These are phyloP conservation scores for Cataglyphis cursor DNA, from an alignment of 2,888 invertebrate genomes.

Conservation along the genomic window DNA sequence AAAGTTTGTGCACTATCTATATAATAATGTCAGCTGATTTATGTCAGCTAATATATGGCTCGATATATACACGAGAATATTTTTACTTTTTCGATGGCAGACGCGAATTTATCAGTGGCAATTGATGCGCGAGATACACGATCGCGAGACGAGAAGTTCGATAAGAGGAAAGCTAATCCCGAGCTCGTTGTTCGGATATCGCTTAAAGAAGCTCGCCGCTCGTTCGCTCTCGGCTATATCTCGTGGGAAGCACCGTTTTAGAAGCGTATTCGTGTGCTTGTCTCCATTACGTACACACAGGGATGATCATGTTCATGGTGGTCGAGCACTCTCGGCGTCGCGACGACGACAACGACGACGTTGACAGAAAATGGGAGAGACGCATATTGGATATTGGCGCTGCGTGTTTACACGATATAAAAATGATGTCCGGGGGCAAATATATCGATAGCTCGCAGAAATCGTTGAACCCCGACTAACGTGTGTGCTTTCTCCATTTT, in stretches of 20 bases:
- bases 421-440: neutral
- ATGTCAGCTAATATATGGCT: neutral
- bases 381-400: constrained; percentile 38
- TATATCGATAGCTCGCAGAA: constrained; percentile 16
- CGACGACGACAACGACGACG: constrained; percentile 63
- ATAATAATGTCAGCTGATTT: neutral
- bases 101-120: constrained; percentile 37
- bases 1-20: neutral
- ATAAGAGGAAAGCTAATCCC: constrained; percentile 70
- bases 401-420: constrained; percentile 60
- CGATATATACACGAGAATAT: neutral
- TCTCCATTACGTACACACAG: constrained; percentile 23
- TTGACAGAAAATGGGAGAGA: constrained; percentile 57
- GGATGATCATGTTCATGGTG: constrained; percentile 52
- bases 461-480: constrained; percentile 18
- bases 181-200: constrained; percentile 63
- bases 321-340: constrained; percentile 63
- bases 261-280: constrained; percentile 58
- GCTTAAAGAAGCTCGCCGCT: constrained; percentile 4
- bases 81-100: neutral
- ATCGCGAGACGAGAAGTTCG: constrained; percentile 72
- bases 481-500: neutral
- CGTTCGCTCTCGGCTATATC: constrained; percentile 69
- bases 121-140: constrained; percentile 60
- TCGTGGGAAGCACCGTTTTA: constrained; percentile 72